phyloP scores from a whole-genome alignment of 2,797 vertebrate genomes.

The Danio albolineatus region DNA sequence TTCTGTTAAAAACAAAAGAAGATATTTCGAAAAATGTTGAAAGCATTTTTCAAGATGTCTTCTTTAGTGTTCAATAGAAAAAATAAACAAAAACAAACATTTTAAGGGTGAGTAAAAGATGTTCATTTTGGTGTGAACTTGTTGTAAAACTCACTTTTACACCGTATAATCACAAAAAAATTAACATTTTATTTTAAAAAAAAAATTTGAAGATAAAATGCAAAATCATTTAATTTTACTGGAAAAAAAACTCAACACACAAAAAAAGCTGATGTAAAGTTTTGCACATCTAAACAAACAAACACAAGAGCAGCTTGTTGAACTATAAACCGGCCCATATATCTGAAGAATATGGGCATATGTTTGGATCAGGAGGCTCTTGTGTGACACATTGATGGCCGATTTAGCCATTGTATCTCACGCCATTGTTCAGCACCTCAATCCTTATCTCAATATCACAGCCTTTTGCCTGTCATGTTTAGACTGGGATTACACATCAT shows the following conservation, averaged over 20 bases:
- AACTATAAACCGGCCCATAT: neutral
- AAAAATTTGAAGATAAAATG: no score
- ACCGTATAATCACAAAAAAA: no score
- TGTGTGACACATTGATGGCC: constrained; percentile 30
- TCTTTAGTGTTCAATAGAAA: no score
- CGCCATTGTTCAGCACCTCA: constrained; percentile 48
- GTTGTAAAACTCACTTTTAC: no score
- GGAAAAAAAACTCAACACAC: neutral
- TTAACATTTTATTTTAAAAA: no score
- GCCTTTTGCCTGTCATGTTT: constrained; percentile 54
- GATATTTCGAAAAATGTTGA: no score
- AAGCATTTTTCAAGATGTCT: no score
- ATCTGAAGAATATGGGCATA: constrained; percentile 40
- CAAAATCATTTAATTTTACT: no score
- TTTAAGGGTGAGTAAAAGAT: no score
- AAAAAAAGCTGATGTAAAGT: neutral
- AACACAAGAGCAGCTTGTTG: neutral
- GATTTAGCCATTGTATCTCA: constrained; percentile 36
- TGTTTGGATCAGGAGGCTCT: constrained; percentile 35
- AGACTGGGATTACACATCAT: constrained; percentile 64
- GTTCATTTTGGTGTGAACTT: no score
- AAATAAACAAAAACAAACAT: no score
- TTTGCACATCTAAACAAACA: neutral
- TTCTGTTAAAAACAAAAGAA: no score
- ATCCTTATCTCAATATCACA: constrained; percentile 50